A percentile compares a stretch with the other conserved stretches of the same genome.
Evolutionary conservation across 2,113 vertebrate genomes (phyloP).

Genomic region (Danio rerio): DNA sequence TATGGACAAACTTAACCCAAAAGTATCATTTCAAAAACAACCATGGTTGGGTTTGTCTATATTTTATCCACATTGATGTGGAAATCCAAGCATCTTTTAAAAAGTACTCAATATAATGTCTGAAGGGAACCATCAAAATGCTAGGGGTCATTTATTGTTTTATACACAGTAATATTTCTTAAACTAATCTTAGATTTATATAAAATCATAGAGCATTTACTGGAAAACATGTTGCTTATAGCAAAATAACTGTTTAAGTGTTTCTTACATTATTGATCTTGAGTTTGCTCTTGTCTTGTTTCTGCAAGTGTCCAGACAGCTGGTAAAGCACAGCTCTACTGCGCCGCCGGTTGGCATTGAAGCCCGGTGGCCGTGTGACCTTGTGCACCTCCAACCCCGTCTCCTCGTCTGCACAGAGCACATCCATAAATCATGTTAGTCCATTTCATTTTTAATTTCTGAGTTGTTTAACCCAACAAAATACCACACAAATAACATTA

Average conservation of each 20-base stretch:
- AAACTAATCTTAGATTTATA: no score
- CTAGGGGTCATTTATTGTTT: no score
- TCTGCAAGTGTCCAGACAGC: constrained; percentile 84
- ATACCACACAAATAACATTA: constrained; percentile 3
- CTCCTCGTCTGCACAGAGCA: constrained; percentile 72
- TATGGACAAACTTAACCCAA: no score
- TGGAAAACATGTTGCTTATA: no score
- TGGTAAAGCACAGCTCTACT: constrained; percentile 84
- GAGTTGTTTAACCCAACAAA: background rate
- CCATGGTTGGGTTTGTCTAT: no score
- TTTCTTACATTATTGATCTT: constrained; percentile 83
- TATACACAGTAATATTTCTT: no score
- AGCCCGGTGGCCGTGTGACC: constrained; percentile 78
- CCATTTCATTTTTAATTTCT: background rate
- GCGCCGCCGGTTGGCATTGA: constrained; percentile 80
- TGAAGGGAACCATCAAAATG: no score
- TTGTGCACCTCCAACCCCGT: constrained; percentile 79
- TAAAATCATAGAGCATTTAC: no score
- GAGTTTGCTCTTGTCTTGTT: constrained; percentile 85
- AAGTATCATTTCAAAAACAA: no score
- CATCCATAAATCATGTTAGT: background rate
- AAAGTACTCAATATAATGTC: no score
- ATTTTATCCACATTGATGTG: no score
- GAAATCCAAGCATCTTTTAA: no score
- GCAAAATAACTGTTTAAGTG: background rate